Evolutionary conservation across 1,140 invertebrate species (phyloP).

Genomic region (Vanessa tameamea): DNA sequence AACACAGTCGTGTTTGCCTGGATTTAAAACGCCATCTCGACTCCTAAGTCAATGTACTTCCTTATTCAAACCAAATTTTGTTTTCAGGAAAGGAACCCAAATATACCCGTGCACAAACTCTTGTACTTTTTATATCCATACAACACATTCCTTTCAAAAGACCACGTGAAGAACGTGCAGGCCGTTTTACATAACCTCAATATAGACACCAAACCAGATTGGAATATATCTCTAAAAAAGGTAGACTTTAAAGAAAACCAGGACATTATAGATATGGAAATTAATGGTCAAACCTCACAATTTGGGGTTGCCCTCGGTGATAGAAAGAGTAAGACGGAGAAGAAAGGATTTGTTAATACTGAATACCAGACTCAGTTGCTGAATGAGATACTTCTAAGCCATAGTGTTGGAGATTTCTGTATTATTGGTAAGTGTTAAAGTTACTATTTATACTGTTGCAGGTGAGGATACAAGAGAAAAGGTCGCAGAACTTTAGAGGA

Average conservation of each 20-base stretch:
- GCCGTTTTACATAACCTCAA: slow-evolving; percentile 84
- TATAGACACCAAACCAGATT: slow-evolving; percentile 65
- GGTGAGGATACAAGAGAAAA: too few species aligned
- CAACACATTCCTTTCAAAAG: slow-evolving; percentile 87
- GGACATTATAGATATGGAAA: slow-evolving; percentile 58
- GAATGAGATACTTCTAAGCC: slow-evolving; percentile 88
- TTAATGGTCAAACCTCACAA: slow-evolving; percentile 58
- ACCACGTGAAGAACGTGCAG: slow-evolving; percentile 86
- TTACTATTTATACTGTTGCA: not conserved
- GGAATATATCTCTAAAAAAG: slow-evolving; percentile 52
- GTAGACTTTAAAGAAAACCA: slow-evolving; percentile 59
- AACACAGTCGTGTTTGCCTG: too few species aligned
- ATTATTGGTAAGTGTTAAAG: slow-evolving; percentile 82
- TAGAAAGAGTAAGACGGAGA: slow-evolving; percentile 39
- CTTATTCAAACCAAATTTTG: slow-evolving; percentile 23
- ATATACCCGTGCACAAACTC: slow-evolving; percentile 83
- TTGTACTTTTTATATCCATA: slow-evolving; percentile 92
- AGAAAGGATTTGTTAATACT: slow-evolving; percentile 84
- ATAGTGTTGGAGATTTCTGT: slow-evolving; percentile 91
- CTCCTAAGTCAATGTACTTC: too few species aligned
- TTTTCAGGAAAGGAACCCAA: slow-evolving; percentile 86
- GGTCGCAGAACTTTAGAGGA: too few species aligned
- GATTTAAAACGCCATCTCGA: too few species aligned
- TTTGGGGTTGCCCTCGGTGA: slow-evolving; percentile 74
- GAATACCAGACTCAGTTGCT: slow-evolving; percentile 91